These are phyloP conservation scores for Bujurquina vittata DNA, from an alignment of 2,113 vertebrate genomes.

Conservation along the genomic window DNA sequence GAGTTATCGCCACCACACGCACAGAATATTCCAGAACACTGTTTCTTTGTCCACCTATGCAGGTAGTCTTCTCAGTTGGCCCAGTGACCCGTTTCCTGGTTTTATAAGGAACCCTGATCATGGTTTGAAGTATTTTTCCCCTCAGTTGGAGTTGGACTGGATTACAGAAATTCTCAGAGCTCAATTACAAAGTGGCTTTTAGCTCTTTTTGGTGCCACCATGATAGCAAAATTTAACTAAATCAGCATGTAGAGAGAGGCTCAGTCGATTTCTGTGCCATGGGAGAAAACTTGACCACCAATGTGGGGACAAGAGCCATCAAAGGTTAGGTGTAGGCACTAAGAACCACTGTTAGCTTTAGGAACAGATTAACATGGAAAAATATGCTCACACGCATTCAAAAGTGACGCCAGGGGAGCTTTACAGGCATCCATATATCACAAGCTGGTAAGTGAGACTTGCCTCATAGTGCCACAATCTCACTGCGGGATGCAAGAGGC, in stretches of 20 bases:
- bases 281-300: background rate
- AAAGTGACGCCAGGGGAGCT: accelerated
- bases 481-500: too few species aligned
- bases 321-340: background rate
- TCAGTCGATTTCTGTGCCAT: background rate
- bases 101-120: conserved; percentile 23
- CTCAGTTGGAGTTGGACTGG: conserved; percentile 39
- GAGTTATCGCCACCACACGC: conserved; percentile 34
- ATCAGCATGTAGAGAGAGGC: background rate
- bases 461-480: background rate
- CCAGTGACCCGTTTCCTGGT: conserved; percentile 69
- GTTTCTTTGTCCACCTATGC: conserved; percentile 58
- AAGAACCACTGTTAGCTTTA: background rate
- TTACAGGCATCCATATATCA: background rate
- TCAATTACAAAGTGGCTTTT: conserved; percentile 4
- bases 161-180: conserved; percentile 41
- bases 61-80: conserved; percentile 45
- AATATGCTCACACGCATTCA: background rate
- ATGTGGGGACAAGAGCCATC: accelerated
- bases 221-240: background rate
- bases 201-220: background rate
- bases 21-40: conserved; percentile 53
- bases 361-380: background rate
- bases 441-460: background rate
- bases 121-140: conserved; percentile 16